Conservation (phyloP, 2,888 invertebrate species). For the Crioceris asparagi region DNA sequence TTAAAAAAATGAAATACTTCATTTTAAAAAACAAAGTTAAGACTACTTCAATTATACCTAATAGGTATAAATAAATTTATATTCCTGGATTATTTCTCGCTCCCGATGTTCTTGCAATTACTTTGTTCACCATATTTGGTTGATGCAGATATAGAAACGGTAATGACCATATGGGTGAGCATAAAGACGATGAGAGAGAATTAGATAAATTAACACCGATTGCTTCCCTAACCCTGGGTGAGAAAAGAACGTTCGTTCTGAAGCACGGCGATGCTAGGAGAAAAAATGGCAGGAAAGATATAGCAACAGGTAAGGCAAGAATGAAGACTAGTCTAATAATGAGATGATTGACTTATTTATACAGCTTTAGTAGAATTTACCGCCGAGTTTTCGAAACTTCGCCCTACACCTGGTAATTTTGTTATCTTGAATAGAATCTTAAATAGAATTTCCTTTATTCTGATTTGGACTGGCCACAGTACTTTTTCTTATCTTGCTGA, state of each 20-base stretch:
- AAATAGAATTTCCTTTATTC: too few species aligned
- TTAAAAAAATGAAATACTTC: too few species aligned
- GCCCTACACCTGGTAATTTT: too few species aligned
- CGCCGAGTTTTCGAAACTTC: too few species aligned
- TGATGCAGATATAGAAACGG: constrained; percentile 53
- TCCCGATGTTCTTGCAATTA: too few species aligned
- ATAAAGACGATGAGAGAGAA: constrained; percentile 59
- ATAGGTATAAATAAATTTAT: constrained; percentile 1
- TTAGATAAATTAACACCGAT: constrained; percentile 51
- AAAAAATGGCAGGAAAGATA: constrained; percentile 38
- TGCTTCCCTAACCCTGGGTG: constrained; percentile 57
- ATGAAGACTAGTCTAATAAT: neutral
- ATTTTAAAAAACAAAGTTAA: too few species aligned
- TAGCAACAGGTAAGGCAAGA: constrained; percentile 38
- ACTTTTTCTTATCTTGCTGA: too few species aligned
- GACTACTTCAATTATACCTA: neutral
- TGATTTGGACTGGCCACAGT: too few species aligned
- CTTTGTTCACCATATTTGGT: constrained; percentile 4
- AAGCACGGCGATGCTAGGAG: constrained; percentile 49
- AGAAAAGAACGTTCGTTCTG: constrained; percentile 52
- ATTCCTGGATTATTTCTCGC: neutral
- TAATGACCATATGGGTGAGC: constrained; percentile 58
- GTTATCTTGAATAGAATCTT: too few species aligned
- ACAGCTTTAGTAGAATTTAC: too few species aligned
- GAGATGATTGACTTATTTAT: too few species aligned